Evolutionary conservation across 2,113 vertebrate genomes (phyloP), one percentile per base, ranked within the genome.

Genomic region (Gambusia affinis): DNA sequence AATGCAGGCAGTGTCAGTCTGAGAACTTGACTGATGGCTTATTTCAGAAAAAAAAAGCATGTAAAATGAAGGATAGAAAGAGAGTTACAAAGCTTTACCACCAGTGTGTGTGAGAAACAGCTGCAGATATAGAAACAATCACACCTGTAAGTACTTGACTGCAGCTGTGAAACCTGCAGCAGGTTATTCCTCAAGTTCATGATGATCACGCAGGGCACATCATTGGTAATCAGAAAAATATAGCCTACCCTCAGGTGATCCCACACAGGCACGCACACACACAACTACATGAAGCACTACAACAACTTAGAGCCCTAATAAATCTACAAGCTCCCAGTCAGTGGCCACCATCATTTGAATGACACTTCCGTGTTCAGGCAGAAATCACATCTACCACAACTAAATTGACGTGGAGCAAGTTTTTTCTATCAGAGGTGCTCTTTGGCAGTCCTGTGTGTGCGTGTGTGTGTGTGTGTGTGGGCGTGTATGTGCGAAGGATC

Each of bases 341-440:
- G 79, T 78, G 74, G 64, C 72, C 83, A 72, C 78, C 81, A 79
- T 88, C 81, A 79, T 83, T 81, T 90, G 88, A 91, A 80, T 86
- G 91, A 91, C 89, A 87, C 82, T 81, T 87, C 74, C 79, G 57
- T 84, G 82, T 88, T 91, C 76, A 79, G 69, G 88, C 87, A 92
- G 84, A 85, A 92, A 93, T 91, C 89, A 91, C 87, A 88, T 87
- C 81, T 76, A 76, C 76, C 78, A 51, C 79, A 63, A 47, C 86
- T 75, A 86, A 92, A 92, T 89, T 90, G 91, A 90, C 81, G 61
- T 71, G 71, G 74, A 84, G 60, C 81, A 79, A 83, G 89, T 91
- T 37, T 91, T 91, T 85, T 89, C 87, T 90, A 87, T 88, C 84
- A 79, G 89, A 84, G 83, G 81, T 84, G 83, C 84, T 80, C 85